Conservation (phyloP, 1,140 invertebrate species). For the Drosophila biarmipes region DNA sequence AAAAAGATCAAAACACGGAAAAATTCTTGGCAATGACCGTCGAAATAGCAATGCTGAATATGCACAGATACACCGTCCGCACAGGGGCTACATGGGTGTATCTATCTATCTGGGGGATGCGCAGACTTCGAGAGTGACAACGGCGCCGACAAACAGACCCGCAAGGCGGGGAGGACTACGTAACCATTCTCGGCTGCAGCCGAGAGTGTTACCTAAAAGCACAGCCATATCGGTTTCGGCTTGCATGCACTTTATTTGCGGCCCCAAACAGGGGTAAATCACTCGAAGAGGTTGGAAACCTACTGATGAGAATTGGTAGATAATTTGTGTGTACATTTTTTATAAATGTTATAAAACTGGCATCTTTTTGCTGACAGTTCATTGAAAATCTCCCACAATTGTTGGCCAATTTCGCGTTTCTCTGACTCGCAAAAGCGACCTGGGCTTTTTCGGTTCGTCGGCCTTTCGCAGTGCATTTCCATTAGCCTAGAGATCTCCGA, state of each 20-base stretch:
- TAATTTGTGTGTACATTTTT: no score
- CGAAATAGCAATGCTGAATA: constrained; percentile 75
- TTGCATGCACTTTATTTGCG: not conserved
- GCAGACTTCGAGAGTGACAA: constrained; percentile 66
- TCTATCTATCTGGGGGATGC: constrained; percentile 13
- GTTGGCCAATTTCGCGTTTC: not conserved
- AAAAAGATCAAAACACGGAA: constrained; percentile 79
- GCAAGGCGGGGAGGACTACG: constrained; percentile 1
- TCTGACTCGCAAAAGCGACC: not conserved
- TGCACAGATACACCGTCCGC: constrained; percentile 30
- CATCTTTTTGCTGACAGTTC: not conserved
- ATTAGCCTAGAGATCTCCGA: constrained; percentile 14
- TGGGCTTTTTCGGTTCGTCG: constrained; percentile 18
- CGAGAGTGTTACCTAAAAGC: constrained; percentile 21
- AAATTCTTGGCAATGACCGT: constrained; percentile 83
- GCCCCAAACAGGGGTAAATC: no score
- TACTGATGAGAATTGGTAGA: no score
- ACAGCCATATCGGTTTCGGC: not conserved
- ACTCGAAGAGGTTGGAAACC: no score
- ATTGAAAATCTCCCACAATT: not conserved
- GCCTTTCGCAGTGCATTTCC: constrained; percentile 6
- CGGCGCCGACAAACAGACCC: constrained; percentile 63
- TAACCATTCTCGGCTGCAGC: constrained; percentile 30
- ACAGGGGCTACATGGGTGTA: not conserved
- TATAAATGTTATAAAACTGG: no score